A percentile compares a stretch with the other conserved stretches of the same genome.
phyloP scores from a whole-genome alignment of 23 tunicate genomes.

The Halocynthia aurantium region DNA sequence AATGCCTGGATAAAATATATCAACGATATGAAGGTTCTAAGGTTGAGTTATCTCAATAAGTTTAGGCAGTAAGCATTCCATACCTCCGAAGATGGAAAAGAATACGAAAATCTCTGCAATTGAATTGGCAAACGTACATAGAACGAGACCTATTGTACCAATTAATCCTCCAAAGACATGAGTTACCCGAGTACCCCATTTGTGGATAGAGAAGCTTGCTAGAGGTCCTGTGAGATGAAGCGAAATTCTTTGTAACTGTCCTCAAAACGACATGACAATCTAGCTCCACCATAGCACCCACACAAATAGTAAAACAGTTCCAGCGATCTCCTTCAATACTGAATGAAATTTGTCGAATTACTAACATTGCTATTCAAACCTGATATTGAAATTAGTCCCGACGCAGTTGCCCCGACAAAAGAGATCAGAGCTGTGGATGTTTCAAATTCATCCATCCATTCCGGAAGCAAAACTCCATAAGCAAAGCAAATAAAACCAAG shows the following conservation, averaged over 20 bases:
- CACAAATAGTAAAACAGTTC: too few relatives aligned
- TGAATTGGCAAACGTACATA: slow-evolving; percentile 24
- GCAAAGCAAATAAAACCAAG: slow-evolving; percentile 54
- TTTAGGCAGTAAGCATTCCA: not conserved
- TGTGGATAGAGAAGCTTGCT: slow-evolving; percentile 25
- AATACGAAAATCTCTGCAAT: slow-evolving; percentile 37
- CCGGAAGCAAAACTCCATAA: slow-evolving; percentile 38
- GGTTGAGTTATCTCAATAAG: too few relatives aligned
- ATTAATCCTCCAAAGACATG: slow-evolving; percentile 52
- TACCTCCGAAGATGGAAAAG: slow-evolving; percentile 51
- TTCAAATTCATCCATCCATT: slow-evolving; percentile 55
- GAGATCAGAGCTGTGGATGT: slow-evolving; percentile 45
- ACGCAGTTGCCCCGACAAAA: slow-evolving; percentile 41
- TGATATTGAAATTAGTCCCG: slow-evolving; percentile 39
- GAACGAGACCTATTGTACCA: slow-evolving; percentile 14
- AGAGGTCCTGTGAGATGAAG: slow-evolving; percentile 30
- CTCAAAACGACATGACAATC: too few relatives aligned
- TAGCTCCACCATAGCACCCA: too few relatives aligned
- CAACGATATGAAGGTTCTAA: too few relatives aligned
- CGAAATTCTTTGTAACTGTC: too few relatives aligned
- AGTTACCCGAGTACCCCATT: slow-evolving; percentile 38
- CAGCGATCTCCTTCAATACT: too few relatives aligned
- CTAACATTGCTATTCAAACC: too few relatives aligned
- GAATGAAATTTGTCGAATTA: too few relatives aligned
- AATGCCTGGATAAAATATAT: slow-evolving; percentile 18